phyloP scores from a whole-genome alignment of 2,113 vertebrate genomes.

The Thamnophis sirtalis region DNA sequence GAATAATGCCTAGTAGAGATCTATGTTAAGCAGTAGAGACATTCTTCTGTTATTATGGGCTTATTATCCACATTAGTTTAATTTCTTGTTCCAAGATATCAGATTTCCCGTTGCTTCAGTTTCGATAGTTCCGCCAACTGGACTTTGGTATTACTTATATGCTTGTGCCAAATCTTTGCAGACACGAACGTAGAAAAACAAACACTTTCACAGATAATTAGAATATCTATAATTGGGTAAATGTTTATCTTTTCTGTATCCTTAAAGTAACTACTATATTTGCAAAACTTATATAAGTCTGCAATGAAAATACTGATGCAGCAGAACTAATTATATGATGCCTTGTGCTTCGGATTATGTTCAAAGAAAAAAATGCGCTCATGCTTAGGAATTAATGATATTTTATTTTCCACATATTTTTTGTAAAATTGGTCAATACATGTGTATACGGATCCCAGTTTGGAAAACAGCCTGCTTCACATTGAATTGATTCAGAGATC shows the following conservation, averaged over 20 bases:
- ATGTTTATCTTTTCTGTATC: background rate
- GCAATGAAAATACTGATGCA: background rate
- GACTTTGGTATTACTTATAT: background rate
- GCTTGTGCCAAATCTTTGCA: background rate
- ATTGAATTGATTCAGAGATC: background rate
- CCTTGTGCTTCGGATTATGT: background rate
- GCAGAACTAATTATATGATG: fast-evolving
- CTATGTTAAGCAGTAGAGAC: fast-evolving
- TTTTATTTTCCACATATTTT: background rate
- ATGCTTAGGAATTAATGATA: fast-evolving
- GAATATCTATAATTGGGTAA: background rate
- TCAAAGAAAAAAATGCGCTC: background rate
- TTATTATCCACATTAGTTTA: background rate
- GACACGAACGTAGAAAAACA: fast-evolving
- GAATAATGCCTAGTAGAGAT: background rate
- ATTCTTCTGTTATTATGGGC: fast-evolving
- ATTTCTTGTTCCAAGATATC: background rate
- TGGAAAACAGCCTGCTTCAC: background rate
- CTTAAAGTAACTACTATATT: background rate
- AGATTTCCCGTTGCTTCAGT: background rate
- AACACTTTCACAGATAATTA: background rate
- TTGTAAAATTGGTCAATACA: background rate
- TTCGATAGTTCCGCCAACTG: background rate
- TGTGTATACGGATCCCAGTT: background rate
- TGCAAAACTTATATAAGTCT: background rate